Conservation (phyloP, 2,888 invertebrate species). For the Lathronympha strigana region DNA sequence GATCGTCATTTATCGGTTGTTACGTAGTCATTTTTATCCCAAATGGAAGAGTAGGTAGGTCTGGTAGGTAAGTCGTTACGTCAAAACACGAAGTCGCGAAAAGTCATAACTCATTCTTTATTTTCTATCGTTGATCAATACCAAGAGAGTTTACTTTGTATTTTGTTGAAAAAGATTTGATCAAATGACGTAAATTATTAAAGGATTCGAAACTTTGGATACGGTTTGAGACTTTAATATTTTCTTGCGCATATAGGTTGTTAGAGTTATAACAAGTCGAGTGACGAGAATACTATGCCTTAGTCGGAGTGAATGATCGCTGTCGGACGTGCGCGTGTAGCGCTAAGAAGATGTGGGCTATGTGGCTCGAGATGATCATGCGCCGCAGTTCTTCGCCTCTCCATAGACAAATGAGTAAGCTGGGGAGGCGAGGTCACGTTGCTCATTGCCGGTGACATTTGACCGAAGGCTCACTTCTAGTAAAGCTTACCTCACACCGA, state of each 20-base stretch:
- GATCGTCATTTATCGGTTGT: no score
- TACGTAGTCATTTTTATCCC: no score
- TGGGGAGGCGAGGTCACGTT: slow-evolving; percentile 58
- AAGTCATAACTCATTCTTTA: slow-evolving; percentile 24
- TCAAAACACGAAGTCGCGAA: slow-evolving; percentile 18
- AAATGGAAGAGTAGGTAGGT: no score
- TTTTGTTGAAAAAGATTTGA: slow-evolving; percentile 20
- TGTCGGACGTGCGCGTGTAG: slow-evolving; percentile 49
- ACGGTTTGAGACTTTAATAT: slow-evolving; percentile 23
- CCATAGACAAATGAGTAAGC: slow-evolving; percentile 61
- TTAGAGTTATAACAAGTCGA: slow-evolving; percentile 41
- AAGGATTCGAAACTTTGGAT: slow-evolving; percentile 26
- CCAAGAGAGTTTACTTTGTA: slow-evolving; percentile 22
- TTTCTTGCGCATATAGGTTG: slow-evolving; percentile 26
- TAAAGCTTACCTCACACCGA: slow-evolving; percentile 61
- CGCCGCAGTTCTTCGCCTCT: slow-evolving; percentile 39
- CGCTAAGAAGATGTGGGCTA: slow-evolving; percentile 36
- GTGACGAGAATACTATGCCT: slow-evolving; percentile 50
- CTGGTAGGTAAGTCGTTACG: slow-evolving; percentile 11
- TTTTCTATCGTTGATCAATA: slow-evolving; percentile 22
- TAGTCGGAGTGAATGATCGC: slow-evolving; percentile 54
- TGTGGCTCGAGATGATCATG: slow-evolving; percentile 35
- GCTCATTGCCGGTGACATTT: slow-evolving; percentile 67
- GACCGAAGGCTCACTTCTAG: slow-evolving; percentile 63
- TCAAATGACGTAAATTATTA: slow-evolving; percentile 35